These are phyloP conservation scores for Lineus longissimus DNA, from an alignment of 1,140 invertebrate genomes.

Conservation along the genomic window DNA sequence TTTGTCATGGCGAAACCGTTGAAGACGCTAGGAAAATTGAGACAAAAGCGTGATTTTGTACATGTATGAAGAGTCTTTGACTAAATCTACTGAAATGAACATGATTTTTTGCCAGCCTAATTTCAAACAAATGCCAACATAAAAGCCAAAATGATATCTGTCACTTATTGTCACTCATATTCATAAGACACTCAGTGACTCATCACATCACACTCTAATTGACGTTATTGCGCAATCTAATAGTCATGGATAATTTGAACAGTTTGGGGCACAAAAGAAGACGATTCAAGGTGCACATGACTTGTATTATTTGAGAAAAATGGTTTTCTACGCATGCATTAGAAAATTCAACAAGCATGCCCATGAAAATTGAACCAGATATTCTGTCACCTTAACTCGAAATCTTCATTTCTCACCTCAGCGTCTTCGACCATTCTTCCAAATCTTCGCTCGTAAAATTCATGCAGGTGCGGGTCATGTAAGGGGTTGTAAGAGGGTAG, in stretches of 20 bases:
- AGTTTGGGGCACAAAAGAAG: too few relatives aligned
- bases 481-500: slow-evolving; percentile 47
- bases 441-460: slow-evolving; percentile 51
- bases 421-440: slow-evolving; percentile 20
- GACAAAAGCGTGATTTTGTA: neutral
- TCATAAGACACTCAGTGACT: too few relatives aligned
- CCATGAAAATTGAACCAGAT: neutral
- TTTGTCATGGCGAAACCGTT: neutral
- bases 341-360: neutral
- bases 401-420: neutral
- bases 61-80: neutral
- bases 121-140: too few relatives aligned
- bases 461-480: slow-evolving; percentile 48
- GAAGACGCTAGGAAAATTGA: neutral
- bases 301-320: too few relatives aligned
- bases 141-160: too few relatives aligned
- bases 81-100: neutral
- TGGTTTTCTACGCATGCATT: neutral
- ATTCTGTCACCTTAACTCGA: neutral
- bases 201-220: too few relatives aligned
- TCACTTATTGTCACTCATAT: too few relatives aligned
- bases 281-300: too few relatives aligned
- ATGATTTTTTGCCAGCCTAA: too few relatives aligned
- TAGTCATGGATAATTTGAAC: too few relatives aligned
- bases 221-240: too few relatives aligned